Percentiles rank a stretch among this genome's conserved stretches.
These are phyloP conservation scores for Caenorhabditis angaria DNA, from an alignment of 2,888 invertebrate genomes.

Conservation along the genomic window DNA sequence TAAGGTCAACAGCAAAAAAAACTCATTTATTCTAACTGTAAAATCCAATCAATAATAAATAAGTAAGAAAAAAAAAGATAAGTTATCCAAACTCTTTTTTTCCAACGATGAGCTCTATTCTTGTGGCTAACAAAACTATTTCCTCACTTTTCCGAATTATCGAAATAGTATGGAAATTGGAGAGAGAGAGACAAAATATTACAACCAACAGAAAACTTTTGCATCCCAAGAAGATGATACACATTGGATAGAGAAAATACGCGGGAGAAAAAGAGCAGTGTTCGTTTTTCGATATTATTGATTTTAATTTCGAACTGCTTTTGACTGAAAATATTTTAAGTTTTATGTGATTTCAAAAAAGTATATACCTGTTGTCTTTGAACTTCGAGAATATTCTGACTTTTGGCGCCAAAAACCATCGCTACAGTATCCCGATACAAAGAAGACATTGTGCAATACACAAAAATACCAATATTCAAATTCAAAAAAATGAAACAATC, in stretches of 20 bases:
- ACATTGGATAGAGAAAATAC: not conserved
- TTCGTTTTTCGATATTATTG: not conserved
- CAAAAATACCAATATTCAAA: not conserved
- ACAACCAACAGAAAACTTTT: no score
- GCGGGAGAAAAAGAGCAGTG: no score
- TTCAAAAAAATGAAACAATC: slow-evolving; percentile 10
- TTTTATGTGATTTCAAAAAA: no score
- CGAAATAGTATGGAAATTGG: not conserved
- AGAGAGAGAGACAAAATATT: not conserved
- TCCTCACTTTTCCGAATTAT: not conserved
- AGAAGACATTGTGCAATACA: slow-evolving; percentile 13
- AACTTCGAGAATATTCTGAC: not conserved
- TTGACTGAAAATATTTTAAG: no score
- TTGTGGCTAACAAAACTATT: not conserved
- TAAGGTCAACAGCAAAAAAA: not conserved
- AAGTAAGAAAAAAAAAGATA: not conserved
- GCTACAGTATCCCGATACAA: slow-evolving; percentile 7
- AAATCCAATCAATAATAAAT: no score
- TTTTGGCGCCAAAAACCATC: no score
- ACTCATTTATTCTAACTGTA: not conserved
- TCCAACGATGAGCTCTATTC: no score
- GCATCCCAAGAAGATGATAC: not conserved
- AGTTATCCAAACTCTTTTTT: not conserved
- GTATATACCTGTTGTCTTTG: not conserved
- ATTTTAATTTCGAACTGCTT: no score